phyloP scores from a whole-genome alignment of 2,888 invertebrate genomes.

The Alloplasta piceator region DNA sequence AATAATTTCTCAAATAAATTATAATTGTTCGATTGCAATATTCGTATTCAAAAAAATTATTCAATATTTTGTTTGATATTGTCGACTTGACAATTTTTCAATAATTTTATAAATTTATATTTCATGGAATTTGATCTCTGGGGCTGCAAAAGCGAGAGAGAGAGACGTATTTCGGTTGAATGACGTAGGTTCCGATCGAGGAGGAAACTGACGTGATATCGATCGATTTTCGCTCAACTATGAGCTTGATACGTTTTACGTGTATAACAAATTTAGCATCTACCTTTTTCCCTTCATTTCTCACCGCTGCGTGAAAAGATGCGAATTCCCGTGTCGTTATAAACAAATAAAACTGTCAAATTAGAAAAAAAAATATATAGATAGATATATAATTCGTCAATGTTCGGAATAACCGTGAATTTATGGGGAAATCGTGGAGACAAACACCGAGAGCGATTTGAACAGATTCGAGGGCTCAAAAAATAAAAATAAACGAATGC shows the following conservation, averaged over 20 bases:
- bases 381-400: background rate
- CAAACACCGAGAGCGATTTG: background rate
- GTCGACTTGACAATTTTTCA: background rate
- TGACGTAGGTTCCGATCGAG: constrained; percentile 53
- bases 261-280: background rate
- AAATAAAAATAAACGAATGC: background rate
- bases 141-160: background rate
- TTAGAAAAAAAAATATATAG: background rate
- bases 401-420: background rate
- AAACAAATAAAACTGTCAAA: background rate
- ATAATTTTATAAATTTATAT: background rate
- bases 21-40: no score
- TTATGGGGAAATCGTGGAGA: background rate
- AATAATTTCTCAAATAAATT: no score
- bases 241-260: constrained; percentile 37
- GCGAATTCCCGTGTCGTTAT: background rate
- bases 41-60: no score
- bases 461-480: background rate
- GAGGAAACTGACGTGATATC: constrained; percentile 42
- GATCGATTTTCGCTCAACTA: constrained; percentile 49
- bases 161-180: constrained; percentile 28
- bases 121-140: background rate
- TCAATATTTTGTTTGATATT: no score
- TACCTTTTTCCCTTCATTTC: background rate
- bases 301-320: background rate